Evolutionary conservation across 2,113 vertebrate species (phyloP).

Genomic region (Camarhynchus parvulus): DNA sequence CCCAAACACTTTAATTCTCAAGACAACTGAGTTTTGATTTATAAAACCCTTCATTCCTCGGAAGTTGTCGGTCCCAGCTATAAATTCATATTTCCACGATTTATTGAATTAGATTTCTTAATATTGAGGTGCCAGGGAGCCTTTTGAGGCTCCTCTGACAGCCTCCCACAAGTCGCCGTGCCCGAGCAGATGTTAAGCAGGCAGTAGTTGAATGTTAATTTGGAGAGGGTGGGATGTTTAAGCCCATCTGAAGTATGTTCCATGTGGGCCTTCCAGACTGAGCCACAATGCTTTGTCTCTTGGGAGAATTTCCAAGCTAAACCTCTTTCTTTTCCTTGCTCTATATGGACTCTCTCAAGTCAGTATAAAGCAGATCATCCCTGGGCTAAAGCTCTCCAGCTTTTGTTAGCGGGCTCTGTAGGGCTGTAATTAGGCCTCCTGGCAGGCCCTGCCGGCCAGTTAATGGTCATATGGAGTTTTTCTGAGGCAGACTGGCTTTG

Average conservation of each 20-base stretch:
- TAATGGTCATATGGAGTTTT: conserved; percentile 94
- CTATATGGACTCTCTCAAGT: conserved; percentile 99
- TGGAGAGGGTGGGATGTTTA: conserved; percentile 88
- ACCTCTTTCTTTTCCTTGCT: conserved; percentile 87
- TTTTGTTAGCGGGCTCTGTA: conserved; percentile 97
- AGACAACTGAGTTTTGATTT: not conserved
- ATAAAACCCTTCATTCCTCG: not conserved
- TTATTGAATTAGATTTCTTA: conserved; percentile 15
- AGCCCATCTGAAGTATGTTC: conserved; percentile 88
- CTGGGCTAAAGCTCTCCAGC: conserved; percentile 95
- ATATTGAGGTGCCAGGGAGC: conserved; percentile 34
- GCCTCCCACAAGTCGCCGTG: conserved; percentile 62
- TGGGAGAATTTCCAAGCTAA: conserved; percentile 93
- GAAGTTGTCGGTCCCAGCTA: not conserved
- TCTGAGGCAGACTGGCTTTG: conserved; percentile 89
- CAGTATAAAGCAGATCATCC: conserved; percentile 99
- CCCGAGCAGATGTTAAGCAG: conserved; percentile 95
- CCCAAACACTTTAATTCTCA: not conserved
- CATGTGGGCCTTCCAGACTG: conserved; percentile 81
- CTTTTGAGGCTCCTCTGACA: conserved; percentile 48
- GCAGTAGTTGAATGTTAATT: conserved; percentile 97
- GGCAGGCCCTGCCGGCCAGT: conserved; percentile 92
- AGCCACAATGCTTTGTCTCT: conserved; percentile 85
- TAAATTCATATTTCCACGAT: not conserved
- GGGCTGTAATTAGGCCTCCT: conserved; percentile 99